Base-by-base conservation (phyloP, 2,888 invertebrate species). In the Tachina grossa region DNA sequence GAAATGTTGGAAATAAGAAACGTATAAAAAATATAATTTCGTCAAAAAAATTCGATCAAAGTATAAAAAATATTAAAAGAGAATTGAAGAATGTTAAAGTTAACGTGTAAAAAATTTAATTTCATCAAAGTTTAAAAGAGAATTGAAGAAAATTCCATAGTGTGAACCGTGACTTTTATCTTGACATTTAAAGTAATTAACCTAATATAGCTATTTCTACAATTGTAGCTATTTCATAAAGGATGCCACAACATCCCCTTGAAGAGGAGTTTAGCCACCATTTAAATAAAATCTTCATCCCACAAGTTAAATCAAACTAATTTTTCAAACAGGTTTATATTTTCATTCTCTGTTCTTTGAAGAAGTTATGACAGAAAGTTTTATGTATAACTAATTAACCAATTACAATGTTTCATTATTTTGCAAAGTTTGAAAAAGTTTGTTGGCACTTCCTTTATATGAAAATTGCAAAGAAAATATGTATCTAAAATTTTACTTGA, bases 301-400 rank as follows among this genome's bases (percentile, higher is more conserved):
- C 16, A 13, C 22, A 74, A 74, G 41, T 51, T 51, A 31, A 31
- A 31, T 6, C 31, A 31, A 31, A 31, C 6, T 31, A 31, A 31
- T 66, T 81, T 81, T 47, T 16, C 47, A 74, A 71, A 79, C 49
- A 5, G 41, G 53, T 72, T 59, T 16, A 11, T 31, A n/a, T 61
- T 14, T 22, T 47, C 6, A 47, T 69, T 68, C 16, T 47, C 10
- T 22, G 13, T 43, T 45, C n/a, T 16, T 51, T 45, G 5, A 13
- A 39, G 41, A 55, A 59, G 41, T 65, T 81, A 13, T 43, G 53
- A 57, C 47, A 49, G 16, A 5, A 47, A 83, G 16, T 71, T 83
- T 66, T 59, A 57, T 22, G 72, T 72, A 74, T 49, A 80, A 74
- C 72, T 80, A 80, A 80, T 80, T 74, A 80, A 51, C 51, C 53